Base-by-base conservation (phyloP, 2,797 vertebrate species). In the Liparis tanakae region DNA sequence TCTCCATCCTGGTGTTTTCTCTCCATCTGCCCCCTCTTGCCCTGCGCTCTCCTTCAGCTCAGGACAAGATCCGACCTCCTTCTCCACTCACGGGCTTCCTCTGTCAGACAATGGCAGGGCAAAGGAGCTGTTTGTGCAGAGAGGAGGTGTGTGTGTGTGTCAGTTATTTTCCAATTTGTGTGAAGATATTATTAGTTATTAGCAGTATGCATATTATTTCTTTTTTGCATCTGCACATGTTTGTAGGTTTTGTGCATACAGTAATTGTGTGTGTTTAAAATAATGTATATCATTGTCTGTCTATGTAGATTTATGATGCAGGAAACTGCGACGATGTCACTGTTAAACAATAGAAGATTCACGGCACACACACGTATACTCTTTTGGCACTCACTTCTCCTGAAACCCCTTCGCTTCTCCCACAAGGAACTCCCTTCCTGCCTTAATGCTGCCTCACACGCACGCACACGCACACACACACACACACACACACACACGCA, bases 321-420 rank as follows among this genome's bases (percentile, higher is more conserved):
- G 96, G 95, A 96, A 96, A 95, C 93, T 74, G 85, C 74, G 17
- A 74, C 79, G 84, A 70, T 94, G 93, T 92, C 86, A 91, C 83
- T 89, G 83, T 87, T 92, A 92, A 95, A 96, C 95, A 96, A 96
- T 96, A 87, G 95, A 92, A 91, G 93, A 95, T 95, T 91, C 94
- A 91, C 91, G 72, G 89, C 69, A 76, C 39, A 70, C 36, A 67
- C 60, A 71, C 61, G 66, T 44, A 53, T 48, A 62, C 25, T 65
- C 20, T 72, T 79, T 74, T 79, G 71, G 77, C 73, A 51, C 63
- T 65, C 13, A 18, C 68, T 79, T 58, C 64, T 80, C 74, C 68
- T 8, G 61, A 81, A 64, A 82, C 79, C 76, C 62, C 48, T 72
- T 48, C 8, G 55, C 10, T 61, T 72, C 62, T 61, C 30, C 63